phyloP scores from a whole-genome alignment of 1,140 invertebrate species.

The Oedothorax gibbosus region DNA sequence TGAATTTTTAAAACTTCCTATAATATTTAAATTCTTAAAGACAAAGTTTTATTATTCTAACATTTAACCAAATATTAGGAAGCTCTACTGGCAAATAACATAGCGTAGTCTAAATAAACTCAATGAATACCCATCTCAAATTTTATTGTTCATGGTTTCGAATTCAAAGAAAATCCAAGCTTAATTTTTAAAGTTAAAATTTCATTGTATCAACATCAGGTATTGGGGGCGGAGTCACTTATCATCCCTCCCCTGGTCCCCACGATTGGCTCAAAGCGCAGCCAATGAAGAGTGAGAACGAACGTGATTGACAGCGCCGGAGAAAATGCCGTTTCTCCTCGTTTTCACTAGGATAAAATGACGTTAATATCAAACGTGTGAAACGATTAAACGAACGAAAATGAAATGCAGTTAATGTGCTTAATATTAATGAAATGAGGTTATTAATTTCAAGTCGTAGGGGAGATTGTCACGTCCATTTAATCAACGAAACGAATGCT shows the following conservation, averaged over 20 bases:
- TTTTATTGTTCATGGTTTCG: too few species aligned
- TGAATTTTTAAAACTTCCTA: too few species aligned
- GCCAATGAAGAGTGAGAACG: slow-evolving; percentile 17
- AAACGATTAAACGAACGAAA: slow-evolving; percentile 27
- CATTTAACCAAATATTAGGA: too few species aligned
- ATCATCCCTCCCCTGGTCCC: slow-evolving; percentile 5
- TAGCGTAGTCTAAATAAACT: too few species aligned
- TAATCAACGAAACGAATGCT: neutral
- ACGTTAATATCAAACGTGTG: neutral
- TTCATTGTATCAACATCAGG: neutral
- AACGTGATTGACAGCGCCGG: slow-evolving; percentile 37
- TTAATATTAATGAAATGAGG: slow-evolving; percentile 25
- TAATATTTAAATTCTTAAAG: too few species aligned
- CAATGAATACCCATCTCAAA: too few species aligned
- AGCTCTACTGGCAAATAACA: too few species aligned
- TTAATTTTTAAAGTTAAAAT: too few species aligned
- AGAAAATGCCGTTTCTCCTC: slow-evolving; percentile 15
- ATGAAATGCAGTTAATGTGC: slow-evolving; percentile 23
- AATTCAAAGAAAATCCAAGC: too few species aligned
- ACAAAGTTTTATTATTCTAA: too few species aligned
- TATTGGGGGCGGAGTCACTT: slow-evolving; percentile 1
- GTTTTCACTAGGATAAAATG: slow-evolving; percentile 18
- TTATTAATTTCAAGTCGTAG: neutral
- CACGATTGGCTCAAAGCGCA: slow-evolving; percentile 21
- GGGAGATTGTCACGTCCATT: neutral